Base-by-base conservation (phyloP, 2,797 vertebrate species). In the Sebastes vulpes region DNA sequence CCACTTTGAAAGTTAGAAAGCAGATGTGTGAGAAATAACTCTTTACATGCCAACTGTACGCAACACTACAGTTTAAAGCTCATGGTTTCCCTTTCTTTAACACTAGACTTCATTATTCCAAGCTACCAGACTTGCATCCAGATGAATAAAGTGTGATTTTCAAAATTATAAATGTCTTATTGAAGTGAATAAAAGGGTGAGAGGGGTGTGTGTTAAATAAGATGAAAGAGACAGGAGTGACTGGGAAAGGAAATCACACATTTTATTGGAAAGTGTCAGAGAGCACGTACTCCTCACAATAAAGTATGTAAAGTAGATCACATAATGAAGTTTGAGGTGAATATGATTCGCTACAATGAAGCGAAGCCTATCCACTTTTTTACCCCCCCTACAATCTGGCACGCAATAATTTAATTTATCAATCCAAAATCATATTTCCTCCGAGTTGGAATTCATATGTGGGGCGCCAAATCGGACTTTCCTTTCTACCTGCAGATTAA, bases 211-310 rank as follows among this genome's bases (percentile, higher is more conserved):
- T 74, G 64, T 68, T 64, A 57, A 86, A 81, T 11, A 77, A 72
- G 64, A 84, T 52, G 59, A 85, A 72, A 68, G 53, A 72, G 70
- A 86, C 26, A 35, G 0, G 20, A 57, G 21, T 68, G 26, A n/a
- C 18, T 35, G 66, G 53, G 68, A 85, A 81, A 82, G 77, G 77
- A 86, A 90, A 84, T 86, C 87, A 88, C 89, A 89, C 77, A 26
- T 89, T 91, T 94, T 90, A 93, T 92, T 92, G 81, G 81, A 92
- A 91, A 86, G 81, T 77, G 76, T 89, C 74, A 75, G 77, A 81
- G 84, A 88, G 75, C 86, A 82, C 52, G 31, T 82, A 83, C 78
- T 81, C 66, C 23, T 80, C 75, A 89, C 88, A 93, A 91, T 84
- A 83, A 88, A 77, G 76, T 87, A 89, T 93, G 90, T 84, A 91